Conservation (phyloP, 2,113 vertebrate species). For the Callocephalon fimbriatum region DNA sequence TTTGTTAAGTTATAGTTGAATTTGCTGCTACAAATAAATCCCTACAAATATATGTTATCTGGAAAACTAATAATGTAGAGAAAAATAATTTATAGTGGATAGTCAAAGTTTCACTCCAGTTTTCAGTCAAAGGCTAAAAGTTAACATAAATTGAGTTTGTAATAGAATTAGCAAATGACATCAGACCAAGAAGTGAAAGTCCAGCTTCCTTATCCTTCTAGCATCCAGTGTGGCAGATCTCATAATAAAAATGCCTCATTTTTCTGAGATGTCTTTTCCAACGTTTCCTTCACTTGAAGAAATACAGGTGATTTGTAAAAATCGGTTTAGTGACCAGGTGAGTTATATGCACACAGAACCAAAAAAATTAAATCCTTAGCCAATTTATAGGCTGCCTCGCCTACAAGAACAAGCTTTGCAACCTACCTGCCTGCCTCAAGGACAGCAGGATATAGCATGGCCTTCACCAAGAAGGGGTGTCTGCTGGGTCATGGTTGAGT, state of each 20-base stretch:
- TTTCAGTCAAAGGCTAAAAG: not conserved
- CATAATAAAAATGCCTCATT: not conserved
- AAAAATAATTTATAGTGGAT: not conserved
- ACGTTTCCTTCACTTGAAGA: not conserved
- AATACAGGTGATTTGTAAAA: not conserved
- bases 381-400: not conserved
- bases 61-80: not conserved
- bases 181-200: not conserved
- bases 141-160: not conserved
- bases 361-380: not conserved
- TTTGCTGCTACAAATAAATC: slow-evolving; percentile 4
- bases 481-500: not conserved
- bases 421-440: not conserved
- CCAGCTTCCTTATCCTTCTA: not conserved
- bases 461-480: not conserved
- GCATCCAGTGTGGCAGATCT: not conserved
- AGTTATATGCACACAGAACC: not conserved
- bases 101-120: not conserved
- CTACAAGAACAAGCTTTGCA: not conserved
- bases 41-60: not conserved
- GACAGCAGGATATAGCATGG: not conserved
- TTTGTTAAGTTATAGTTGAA: not conserved
- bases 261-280: not conserved
- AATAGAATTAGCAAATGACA: not conserved
- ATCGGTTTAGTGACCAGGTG: not conserved